Base-by-base conservation (phyloP, 2,888 invertebrate genomes). In the Carterocephalus palaemon region DNA sequence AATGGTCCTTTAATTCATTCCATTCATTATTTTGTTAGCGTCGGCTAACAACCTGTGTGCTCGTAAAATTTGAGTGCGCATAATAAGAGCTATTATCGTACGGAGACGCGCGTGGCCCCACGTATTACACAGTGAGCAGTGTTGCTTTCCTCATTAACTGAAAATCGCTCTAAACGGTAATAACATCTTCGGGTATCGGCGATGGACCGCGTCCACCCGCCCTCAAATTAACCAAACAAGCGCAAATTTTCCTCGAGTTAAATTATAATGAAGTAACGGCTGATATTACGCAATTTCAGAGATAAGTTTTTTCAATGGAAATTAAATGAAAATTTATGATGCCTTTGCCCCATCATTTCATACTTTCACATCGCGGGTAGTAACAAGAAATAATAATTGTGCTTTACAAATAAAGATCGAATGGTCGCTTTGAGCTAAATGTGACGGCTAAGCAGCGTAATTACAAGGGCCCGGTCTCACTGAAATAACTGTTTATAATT, bases 11-110 rank as follows among this genome's bases (percentile, higher is more conserved):
- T 70, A 64, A 73, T 72, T 67, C 70, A 61, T 71, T 72, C 71
- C 69, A 70, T 75, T 72, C 68, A 70, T 75, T 70, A 76, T 75
- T 79, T 75, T 76, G 71, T 75, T 75, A 72, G 74, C 71, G 73
- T 70, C 73, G 68, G 70, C 68, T 76, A 76, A 77, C 75, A 77
- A 71, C 74, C 80, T 72, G 73, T 70, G 74, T 64, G 81, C 67
- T 84, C 83, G 75, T 85, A 83, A 84, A 85, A 85, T 82, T 83
- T 83, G 83, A 83, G 80, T 83, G 83, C 78, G 57, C 71, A 79
- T 83, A 84, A 82, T 83, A 77, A 82, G 82, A 61, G 72, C 77
- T 75, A 80, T 80, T 76, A 82, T 74, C 67, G 70, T 67, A 60
- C 66, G 64, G 62, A 59, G 70, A 70, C 64, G 67, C 70, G 70